Percentiles rank a stretch among this genome's conserved stretches.
Conservation (phyloP, 1,140 invertebrate species). For the Hyles euphorbiae region DNA sequence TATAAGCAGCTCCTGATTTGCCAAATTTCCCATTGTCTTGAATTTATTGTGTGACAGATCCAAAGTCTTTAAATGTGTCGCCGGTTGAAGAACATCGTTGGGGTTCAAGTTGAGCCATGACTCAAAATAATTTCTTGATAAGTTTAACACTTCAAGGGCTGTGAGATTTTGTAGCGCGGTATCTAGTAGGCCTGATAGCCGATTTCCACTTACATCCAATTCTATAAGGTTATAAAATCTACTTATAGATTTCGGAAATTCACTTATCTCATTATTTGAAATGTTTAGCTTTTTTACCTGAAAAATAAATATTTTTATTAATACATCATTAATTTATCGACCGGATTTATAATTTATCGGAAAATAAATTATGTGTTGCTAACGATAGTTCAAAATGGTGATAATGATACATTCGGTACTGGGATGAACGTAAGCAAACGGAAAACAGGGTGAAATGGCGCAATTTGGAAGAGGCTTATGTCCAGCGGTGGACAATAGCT, state of each 20-base stretch:
- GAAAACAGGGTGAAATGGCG: no score
- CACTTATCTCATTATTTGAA: constrained; percentile 79
- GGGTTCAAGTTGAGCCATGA: constrained; percentile 75
- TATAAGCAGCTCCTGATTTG: constrained; percentile 66
- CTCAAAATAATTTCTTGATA: constrained; percentile 74
- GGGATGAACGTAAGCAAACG: no score
- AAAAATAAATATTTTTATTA: constrained; percentile 29
- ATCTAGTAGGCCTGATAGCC: constrained; percentile 56
- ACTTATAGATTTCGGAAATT: constrained; percentile 61
- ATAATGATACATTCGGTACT: no score
- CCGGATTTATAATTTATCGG: no score
- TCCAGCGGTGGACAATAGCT: no score
- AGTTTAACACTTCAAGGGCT: constrained; percentile 70
- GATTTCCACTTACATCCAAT: constrained; percentile 77
- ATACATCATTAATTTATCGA: no score
- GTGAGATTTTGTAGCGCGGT: constrained; percentile 70
- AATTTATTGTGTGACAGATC: constrained; percentile 73
- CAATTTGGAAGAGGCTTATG: no score
- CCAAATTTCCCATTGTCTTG: constrained; percentile 62
- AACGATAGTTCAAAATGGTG: no score
- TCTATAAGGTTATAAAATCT: constrained; percentile 65
- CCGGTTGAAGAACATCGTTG: constrained; percentile 57
- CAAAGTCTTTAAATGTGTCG: constrained; percentile 67
- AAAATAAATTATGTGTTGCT: no score
- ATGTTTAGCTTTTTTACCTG: constrained; percentile 74